Conservation (phyloP, 2,113 vertebrate genomes). For the Emydocephalus ijimae region DNA sequence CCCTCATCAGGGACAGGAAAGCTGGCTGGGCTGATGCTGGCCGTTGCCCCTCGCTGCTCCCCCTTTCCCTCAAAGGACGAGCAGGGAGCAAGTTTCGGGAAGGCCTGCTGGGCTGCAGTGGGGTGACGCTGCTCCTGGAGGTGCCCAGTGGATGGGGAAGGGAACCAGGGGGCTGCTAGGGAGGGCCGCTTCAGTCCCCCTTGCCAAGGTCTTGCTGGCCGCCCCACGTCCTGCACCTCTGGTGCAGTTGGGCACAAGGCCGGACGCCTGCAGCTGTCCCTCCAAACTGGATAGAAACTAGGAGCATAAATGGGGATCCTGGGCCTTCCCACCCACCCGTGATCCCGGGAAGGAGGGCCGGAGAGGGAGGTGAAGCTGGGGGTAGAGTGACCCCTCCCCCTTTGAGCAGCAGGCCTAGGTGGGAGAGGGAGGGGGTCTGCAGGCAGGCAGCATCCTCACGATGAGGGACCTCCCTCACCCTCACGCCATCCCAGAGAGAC, state of each 20-base stretch:
- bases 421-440: not conserved
- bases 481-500: no score
- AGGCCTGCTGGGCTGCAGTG: not conserved
- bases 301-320: not conserved
- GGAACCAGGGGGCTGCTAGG: not conserved
- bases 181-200: not conserved
- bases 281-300: not conserved
- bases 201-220: not conserved
- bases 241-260: not conserved
- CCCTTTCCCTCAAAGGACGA: not conserved
- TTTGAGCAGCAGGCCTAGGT: not conserved
- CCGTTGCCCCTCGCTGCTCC: not conserved
- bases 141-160: not conserved
- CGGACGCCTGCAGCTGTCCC: not conserved
- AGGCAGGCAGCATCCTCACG: not conserved
- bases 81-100: not conserved
- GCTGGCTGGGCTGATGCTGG: not conserved
- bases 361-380: not conserved
- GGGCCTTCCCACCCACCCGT: not conserved
- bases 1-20: not conserved
- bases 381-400: not conserved
- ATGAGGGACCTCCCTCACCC: not conserved
- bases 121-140: not conserved
- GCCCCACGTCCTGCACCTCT: no score
- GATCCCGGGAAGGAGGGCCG: not conserved